Evolutionary conservation across 2,888 invertebrate genomes (phyloP).

Genomic region (Scelioninae gen. 2): DNA sequence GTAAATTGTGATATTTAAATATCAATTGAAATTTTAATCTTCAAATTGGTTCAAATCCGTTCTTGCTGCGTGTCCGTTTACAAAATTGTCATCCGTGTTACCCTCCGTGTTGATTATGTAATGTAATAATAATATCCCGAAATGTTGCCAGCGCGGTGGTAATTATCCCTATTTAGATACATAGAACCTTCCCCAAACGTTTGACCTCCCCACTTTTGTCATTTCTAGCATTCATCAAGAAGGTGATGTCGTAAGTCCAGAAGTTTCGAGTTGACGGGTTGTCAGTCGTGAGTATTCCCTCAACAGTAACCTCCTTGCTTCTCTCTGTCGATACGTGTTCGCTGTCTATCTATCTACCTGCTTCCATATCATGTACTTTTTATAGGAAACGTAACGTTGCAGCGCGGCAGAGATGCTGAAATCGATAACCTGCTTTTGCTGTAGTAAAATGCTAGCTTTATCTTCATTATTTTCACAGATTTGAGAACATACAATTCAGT

Average conservation of each 20-base stretch:
- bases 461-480: conserved; percentile 38
- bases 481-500: conserved; percentile 29
- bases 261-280: conserved; percentile 62
- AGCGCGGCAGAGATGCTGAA: conserved; percentile 69
- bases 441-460: conserved; percentile 58
- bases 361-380: conserved; percentile 60
- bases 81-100: too few species aligned
- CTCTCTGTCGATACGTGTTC: conserved; percentile 46
- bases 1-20: too few species aligned
- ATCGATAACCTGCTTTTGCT: conserved; percentile 67
- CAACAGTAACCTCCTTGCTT: conserved; percentile 51
- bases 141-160: conserved; percentile 47
- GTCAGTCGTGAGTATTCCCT: conserved; percentile 71
- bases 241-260: conserved; percentile 81
- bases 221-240: conserved; percentile 87
- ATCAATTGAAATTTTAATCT: too few species aligned
- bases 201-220: conserved; percentile 71
- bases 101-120: background rate
- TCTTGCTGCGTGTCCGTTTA: too few species aligned
- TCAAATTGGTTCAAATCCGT: too few species aligned
- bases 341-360: conserved; percentile 44
- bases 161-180: conserved; percentile 50
- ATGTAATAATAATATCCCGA: conserved; percentile 22
- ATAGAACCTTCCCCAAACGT: conserved; percentile 54
- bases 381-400: conserved; percentile 67